A percentile compares a stretch with the other conserved stretches of the same genome.
Evolutionary conservation across 1,140 invertebrate species (phyloP).

Genomic region (Cydia fagiglandana): DNA sequence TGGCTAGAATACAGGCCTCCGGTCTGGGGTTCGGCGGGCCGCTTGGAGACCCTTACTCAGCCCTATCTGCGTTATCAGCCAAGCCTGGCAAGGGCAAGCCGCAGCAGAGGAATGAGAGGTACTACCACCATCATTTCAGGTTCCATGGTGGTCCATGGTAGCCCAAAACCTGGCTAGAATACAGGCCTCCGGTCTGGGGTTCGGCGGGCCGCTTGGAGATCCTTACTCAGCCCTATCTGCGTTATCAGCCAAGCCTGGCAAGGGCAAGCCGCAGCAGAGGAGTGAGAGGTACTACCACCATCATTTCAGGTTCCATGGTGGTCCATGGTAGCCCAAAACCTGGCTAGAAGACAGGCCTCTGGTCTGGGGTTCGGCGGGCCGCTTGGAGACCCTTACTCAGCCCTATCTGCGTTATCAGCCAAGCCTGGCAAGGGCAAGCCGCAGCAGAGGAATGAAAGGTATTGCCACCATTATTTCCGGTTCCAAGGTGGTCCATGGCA

Average conservation of each 20-base stretch:
- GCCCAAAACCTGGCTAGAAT: background rate
- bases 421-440: constrained; percentile 36
- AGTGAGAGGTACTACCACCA: background rate
- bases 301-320: background rate
- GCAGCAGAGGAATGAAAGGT: constrained; percentile 1
- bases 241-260: constrained; percentile 40
- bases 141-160: background rate
- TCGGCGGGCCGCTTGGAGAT: constrained; percentile 35
- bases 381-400: constrained; percentile 55
- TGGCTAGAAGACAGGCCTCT: background rate
- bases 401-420: constrained; percentile 55
- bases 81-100: constrained; percentile 36
- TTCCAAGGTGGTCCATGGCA: background rate
- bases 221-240: constrained; percentile 67
- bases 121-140: background rate
- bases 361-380: too few species aligned
- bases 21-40: too few species aligned
- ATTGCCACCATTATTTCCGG: background rate
- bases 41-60: constrained; percentile 57
- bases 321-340: background rate
- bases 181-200: too few species aligned
- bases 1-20: too few species aligned
- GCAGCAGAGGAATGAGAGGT: background rate
- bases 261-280: constrained; percentile 3
- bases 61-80: constrained; percentile 55